Percentiles rank a stretch among this genome's conserved stretches.
phyloP scores from a whole-genome alignment of 2,113 vertebrate species.

The Sardina pilchardus region DNA sequence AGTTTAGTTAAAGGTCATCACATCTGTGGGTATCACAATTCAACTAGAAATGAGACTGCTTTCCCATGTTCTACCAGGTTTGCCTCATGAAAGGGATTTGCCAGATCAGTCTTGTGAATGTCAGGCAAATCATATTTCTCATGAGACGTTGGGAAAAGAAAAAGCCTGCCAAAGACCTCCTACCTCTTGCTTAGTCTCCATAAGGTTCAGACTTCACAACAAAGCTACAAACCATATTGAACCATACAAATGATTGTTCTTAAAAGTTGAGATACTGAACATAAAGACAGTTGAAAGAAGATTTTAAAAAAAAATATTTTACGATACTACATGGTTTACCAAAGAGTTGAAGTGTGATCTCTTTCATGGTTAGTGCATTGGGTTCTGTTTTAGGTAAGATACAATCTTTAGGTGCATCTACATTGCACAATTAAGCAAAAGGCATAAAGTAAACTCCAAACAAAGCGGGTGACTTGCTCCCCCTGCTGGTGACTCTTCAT shows the following conservation, averaged over 20 bases:
- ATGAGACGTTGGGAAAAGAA: neutral
- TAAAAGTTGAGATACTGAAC: neutral
- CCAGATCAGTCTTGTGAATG: constrained; percentile 11
- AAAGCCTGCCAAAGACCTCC: neutral
- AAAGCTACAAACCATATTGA: neutral
- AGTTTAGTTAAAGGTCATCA: neutral
- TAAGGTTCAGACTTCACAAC: neutral
- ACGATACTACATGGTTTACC: no score
- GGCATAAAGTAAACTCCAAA: no score
- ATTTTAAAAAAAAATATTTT: neutral
- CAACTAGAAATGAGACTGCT: neutral
- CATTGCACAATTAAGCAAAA: neutral
- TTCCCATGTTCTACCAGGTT: neutral
- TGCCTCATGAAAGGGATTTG: neutral
- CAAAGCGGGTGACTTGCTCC: neutral
- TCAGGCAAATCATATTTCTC: constrained; percentile 8
- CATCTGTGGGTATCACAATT: neutral
- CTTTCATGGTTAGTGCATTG: neutral
- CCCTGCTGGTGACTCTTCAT: neutral
- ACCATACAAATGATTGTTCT: no score
- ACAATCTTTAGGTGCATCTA: neutral
- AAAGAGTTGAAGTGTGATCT: neutral
- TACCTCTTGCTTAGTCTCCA: neutral
- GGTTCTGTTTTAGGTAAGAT: neutral
- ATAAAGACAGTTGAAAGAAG: neutral